phyloP scores from a whole-genome alignment of 2,888 invertebrate genomes.

The Boloria selene region DNA sequence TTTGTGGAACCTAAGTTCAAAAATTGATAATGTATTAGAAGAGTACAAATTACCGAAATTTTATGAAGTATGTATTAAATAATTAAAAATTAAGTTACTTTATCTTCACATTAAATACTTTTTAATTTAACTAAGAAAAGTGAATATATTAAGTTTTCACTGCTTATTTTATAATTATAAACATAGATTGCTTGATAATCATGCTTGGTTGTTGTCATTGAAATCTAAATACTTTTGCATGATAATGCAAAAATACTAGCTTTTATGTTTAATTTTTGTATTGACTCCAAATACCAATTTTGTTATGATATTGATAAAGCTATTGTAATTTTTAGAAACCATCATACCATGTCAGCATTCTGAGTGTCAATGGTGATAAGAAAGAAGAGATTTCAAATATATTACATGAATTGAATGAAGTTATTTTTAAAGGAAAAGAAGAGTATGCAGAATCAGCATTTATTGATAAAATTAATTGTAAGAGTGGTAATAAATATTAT shows the following conservation, averaged over 20 bases:
- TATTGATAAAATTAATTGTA: constrained; percentile 84
- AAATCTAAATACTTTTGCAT: too few relatives aligned
- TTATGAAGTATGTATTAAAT: constrained; percentile 84
- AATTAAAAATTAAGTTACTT: background rate
- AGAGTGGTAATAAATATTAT: constrained; percentile 89
- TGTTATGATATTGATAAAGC: background rate
- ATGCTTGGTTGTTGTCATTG: too few relatives aligned
- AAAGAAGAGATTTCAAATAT: constrained; percentile 71
- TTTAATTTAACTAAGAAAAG: too few relatives aligned
- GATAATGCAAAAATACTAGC: too few relatives aligned
- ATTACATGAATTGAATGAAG: constrained; percentile 75
- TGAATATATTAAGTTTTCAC: too few relatives aligned
- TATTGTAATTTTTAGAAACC: constrained; percentile 84
- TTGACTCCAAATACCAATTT: background rate
- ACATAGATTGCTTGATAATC: too few relatives aligned
- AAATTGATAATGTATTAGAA: constrained; percentile 85
- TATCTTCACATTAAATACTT: too few relatives aligned
- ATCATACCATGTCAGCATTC: constrained; percentile 92
- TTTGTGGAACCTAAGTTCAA: constrained; percentile 81
- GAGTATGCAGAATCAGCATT: constrained; percentile 67
- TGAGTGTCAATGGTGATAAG: constrained; percentile 89
- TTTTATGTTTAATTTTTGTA: too few relatives aligned
- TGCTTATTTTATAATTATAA: too few relatives aligned
- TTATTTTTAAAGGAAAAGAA: constrained; percentile 57
- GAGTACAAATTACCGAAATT: constrained; percentile 90